phyloP scores from a whole-genome alignment of 2,797 vertebrate species.

The Holocentrus rufus region DNA sequence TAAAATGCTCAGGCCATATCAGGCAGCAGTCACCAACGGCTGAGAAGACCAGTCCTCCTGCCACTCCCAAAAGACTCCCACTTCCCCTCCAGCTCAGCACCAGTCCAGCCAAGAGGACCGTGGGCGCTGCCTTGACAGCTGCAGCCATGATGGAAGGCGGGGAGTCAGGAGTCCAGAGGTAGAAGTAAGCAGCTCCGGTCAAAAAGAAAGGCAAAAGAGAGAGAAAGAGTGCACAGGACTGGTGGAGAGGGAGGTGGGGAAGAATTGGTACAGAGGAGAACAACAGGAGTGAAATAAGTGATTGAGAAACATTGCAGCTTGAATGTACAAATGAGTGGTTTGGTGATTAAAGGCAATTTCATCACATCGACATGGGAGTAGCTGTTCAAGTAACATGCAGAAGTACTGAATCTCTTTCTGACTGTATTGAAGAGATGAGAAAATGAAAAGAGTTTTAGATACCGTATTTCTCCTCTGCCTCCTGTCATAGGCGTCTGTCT shows the following conservation, averaged over 20 bases:
- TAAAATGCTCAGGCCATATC: conserved; percentile 84
- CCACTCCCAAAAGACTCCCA: conserved; percentile 75
- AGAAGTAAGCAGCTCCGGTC: conserved; percentile 78
- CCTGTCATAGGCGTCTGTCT: conserved; percentile 80
- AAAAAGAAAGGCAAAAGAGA: conserved; percentile 79
- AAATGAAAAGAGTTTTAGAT: conserved; percentile 11
- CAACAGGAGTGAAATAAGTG: not conserved
- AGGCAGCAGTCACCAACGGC: conserved; percentile 86
- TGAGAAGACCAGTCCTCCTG: conserved; percentile 83
- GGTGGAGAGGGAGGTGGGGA: conserved; percentile 36
- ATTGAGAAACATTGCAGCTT: not conserved
- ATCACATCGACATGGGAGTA: not conserved
- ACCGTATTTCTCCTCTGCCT: conserved; percentile 81
- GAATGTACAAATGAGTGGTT: not conserved
- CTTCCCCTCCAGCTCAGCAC: conserved; percentile 74
- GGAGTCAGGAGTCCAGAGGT: conserved; percentile 80
- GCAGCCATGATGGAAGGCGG: conserved; percentile 74
- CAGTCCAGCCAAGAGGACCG: conserved; percentile 75
- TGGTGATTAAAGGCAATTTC: not conserved
- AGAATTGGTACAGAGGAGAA: not conserved
- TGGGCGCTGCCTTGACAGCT: conserved; percentile 83
- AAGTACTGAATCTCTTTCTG: not conserved
- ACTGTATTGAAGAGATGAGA: not conserved
- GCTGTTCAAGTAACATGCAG: not conserved
- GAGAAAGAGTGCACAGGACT: conserved; percentile 79